Evolutionary conservation across 2,797 vertebrate genomes (phyloP).

Genomic region (Petrocephalus sullivani): DNA sequence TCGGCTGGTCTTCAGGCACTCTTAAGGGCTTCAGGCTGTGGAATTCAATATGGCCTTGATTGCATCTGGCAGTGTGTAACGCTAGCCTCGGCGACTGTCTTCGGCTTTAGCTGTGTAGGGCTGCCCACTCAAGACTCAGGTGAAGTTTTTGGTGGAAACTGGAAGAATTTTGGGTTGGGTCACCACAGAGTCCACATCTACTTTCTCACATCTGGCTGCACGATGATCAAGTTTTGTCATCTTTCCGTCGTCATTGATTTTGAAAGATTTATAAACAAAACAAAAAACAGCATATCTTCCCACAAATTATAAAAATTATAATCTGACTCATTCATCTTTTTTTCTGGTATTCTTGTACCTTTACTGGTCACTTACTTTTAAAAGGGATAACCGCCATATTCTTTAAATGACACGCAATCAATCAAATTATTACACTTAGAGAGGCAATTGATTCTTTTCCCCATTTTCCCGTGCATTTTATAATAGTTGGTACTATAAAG

Average conservation of each 20-base stretch:
- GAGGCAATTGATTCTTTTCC: not conserved
- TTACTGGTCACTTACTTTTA: not conserved
- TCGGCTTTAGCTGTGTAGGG: not conserved
- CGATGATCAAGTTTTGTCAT: not conserved
- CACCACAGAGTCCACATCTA: not conserved
- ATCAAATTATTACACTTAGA: not conserved
- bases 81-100: not conserved
- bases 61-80: conserved; percentile 15
- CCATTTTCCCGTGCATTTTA: not conserved
- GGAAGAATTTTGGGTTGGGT: not conserved
- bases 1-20: not conserved
- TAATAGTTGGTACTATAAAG: not conserved
- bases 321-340: not conserved
- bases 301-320: not conserved
- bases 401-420: conserved; percentile 16
- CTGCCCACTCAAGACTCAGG: not conserved
- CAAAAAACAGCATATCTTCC: not conserved
- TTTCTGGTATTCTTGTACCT: not conserved
- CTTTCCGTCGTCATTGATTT: not conserved
- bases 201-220: not conserved
- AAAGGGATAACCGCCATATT: conserved; percentile 14
- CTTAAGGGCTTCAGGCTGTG: conserved; percentile 10
- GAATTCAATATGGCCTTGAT: conserved; percentile 15
- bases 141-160: not conserved
- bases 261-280: not conserved